Conservation (phyloP, 2,113 vertebrate genomes). For the Dipodomys merriami region DNA sequence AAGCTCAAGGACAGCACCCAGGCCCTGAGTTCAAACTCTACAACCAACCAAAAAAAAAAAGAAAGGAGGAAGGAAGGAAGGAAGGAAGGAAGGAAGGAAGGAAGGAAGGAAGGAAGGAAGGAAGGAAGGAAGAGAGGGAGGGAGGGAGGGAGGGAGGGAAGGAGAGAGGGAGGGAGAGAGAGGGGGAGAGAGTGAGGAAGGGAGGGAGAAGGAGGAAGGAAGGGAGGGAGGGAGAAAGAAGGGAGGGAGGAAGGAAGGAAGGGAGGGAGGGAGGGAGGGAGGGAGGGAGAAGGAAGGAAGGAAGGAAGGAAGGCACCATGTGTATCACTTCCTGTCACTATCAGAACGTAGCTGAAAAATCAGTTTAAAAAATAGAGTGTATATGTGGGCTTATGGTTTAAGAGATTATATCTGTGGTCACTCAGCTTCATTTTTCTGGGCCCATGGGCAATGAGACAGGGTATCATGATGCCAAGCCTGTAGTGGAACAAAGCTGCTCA, state of each 20-base stretch:
- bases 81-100: background rate
- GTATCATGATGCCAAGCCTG: background rate
- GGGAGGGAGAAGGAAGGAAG: background rate
- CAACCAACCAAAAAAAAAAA: background rate
- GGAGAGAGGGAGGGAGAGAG: background rate
- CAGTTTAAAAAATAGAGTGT: background rate
- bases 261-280: too few relatives aligned
- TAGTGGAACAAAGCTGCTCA: background rate
- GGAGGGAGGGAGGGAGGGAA: too few relatives aligned
- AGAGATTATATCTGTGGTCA: background rate
- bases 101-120: background rate
- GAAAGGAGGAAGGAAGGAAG: too few relatives aligned
- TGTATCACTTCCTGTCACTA: rapidly evolving
- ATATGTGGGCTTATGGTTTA: background rate
- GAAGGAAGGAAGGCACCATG: background rate
- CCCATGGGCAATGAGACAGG: background rate
- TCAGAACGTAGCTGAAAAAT: background rate
- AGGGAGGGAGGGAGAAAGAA: too few relatives aligned
- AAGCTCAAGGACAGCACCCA: background rate
- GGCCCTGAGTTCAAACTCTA: background rate
- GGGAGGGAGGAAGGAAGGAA: too few relatives aligned
- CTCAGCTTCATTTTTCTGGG: background rate
- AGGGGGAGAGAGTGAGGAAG: too few relatives aligned
- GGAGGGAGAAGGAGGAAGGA: too few relatives aligned
- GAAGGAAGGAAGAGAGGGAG: background rate